Evolutionary conservation across 2,797 vertebrate genomes (phyloP), one percentile per base, ranked within the genome.

Genomic region (Adelosebastes latens): DNA sequence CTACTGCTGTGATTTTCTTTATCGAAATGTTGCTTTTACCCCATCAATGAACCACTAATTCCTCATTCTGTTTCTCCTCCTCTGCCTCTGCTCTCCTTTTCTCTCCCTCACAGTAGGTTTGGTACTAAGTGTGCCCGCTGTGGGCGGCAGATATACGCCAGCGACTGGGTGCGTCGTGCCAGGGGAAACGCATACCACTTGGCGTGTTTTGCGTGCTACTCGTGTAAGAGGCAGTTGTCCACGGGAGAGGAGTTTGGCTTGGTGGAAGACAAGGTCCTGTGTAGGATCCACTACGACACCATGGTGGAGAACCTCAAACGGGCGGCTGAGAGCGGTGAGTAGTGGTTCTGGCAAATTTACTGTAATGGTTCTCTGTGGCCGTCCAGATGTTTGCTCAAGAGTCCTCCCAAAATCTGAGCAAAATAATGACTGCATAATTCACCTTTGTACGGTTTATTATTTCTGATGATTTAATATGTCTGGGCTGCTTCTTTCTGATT

Each of bases 271-370:
- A 99, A 99, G 94, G 98, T 99, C 82, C 96, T 99, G 74, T 99
- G 99, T 86, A 95, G 98, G 90, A 98, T 99, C 88, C 99, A 99
- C 94, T 99, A 99, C 0, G 98, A 99, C 96, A 99, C 98, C 91
- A 99, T 99, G 98, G 97, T 99, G 78, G 99, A 99, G 93, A 99
- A 99, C 95, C 98, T 99, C 88, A 99, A 99, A 88, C 94, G 98
- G 18, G 99, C 98, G 0, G 99, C 99, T 0, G 99, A 99, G 94
- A 99, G 97, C 4, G 99, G 98, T 99, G 96, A 24, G 96, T 83
- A 20, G 24, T 18, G 59, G 59, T 64, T 77, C 58, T 75, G 80
- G 39, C 34, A 46, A 18, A 46, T 65, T 32, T 27, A 12, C 25
- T 22, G 24, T 34, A 27, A 4, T 22, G 64, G 60, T 76, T 74